Percentiles rank a stretch among this genome's conserved stretches.
phyloP scores from a whole-genome alignment of 2,888 invertebrate species.

The Caenorhabditis plicata region DNA sequence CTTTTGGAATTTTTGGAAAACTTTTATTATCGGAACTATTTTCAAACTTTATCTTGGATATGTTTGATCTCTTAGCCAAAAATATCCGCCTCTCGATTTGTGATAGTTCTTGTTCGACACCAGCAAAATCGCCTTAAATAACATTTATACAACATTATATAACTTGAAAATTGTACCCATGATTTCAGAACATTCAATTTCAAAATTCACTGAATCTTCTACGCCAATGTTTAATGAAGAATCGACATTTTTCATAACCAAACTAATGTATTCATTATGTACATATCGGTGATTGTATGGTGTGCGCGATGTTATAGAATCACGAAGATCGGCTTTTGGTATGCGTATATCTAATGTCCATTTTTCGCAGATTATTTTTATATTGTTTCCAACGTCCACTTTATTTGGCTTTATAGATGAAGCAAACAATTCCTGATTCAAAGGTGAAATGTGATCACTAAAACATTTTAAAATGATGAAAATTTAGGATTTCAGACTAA shows the following conservation, averaged over 20 bases:
- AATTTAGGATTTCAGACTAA: neutral
- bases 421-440: conserved; percentile 22
- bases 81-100: too few species aligned
- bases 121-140: too few species aligned
- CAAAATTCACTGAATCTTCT: neutral
- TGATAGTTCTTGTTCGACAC: too few species aligned
- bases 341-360: conserved; percentile 34
- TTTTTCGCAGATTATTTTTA: conserved; percentile 23
- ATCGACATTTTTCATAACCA: conserved; percentile 40
- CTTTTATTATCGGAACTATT: too few species aligned
- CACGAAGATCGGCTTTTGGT: conserved; percentile 50
- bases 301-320: conserved; percentile 27
- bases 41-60: too few species aligned
- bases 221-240: conserved; percentile 34
- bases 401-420: conserved; percentile 3
- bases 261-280: conserved; percentile 49
- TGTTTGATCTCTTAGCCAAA: too few species aligned
- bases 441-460: conserved; percentile 15
- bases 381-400: neutral
- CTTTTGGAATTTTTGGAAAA: too few species aligned
- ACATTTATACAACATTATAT: too few species aligned
- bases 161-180: too few species aligned
- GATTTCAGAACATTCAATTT: conserved; percentile 2
- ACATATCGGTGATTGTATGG: conserved; percentile 42
- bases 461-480: neutral